Base-by-base conservation (phyloP, 2,113 vertebrate species). In the Atrichornis clamosus region DNA sequence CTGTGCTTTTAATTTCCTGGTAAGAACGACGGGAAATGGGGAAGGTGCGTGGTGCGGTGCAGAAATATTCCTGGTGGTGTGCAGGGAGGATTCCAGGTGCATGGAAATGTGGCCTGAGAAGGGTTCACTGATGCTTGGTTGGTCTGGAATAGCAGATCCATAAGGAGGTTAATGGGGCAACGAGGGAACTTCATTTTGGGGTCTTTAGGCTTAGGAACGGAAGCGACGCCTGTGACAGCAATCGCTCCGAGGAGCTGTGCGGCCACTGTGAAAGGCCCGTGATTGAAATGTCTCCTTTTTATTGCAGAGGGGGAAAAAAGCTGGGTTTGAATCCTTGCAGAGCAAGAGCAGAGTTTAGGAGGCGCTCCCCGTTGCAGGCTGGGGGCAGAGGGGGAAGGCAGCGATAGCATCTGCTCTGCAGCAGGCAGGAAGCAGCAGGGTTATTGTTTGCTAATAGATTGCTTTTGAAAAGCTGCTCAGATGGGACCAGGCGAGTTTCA, bases 401-500 rank as follows among this genome's bases (percentile, higher is more conserved):
- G 58, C 2, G 90, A 94, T 90, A 92, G 87, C 90, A 69, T 93
- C 68, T 68, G 84, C 87, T 20, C 46, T 65, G 83, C 80, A 75
- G 37, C 90, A 73, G 89, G 93, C 92, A 52, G 42, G 30, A 55
- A 86, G 91, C 95, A 46, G 67, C 55, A 8, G 91, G 96, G 91
- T 95, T 95, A 96, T 95, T 97, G 97, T 97, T 96, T 90, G 95
- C 89, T 97, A 95, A 96, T 95, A 78, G 96, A 97, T 97, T 95
- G 95, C 94, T 95, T 96, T 76, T 95, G 97, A 96, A 95, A 97
- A 85, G 92, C 95, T 90, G 95, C 93, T 97, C 96, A 55, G 64
- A 58, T 93, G 97, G 97, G 97, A 96, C 90, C 75, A 19, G 89
- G 63, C n/a, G 1, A 87, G 93, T 94, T 97, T 87, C 97, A 95